Evolutionary conservation across 1,140 invertebrate genomes (phyloP), one percentile per base, ranked within the genome.

Genomic region (Araneus ventricosus): DNA sequence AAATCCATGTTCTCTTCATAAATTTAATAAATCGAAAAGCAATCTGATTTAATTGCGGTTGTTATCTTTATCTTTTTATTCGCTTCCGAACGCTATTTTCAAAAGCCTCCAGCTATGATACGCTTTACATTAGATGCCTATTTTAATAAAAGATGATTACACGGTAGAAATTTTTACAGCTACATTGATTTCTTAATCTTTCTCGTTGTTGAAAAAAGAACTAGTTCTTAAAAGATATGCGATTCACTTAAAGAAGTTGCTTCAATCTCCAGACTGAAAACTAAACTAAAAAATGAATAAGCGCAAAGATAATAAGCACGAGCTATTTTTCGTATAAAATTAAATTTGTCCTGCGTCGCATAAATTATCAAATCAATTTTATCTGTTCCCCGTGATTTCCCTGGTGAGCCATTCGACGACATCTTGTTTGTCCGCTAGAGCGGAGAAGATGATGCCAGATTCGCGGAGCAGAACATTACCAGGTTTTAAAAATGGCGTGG

Each of bases 361-460:
- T 92, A 92, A 92, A 92, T 92, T 92, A 92, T 92, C 90, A 92
- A 92, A 92, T 92, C 90, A 92, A 92, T 92, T 92, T 92, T 92
- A 92, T 92, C 90, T 92, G 90, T 92, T 84, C 17, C 52, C 90
- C 80, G 90, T 92, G 90, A 92, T 92, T 92, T 92, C 90, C 90
- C 90, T n/a, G 4, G 90, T 8, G 90, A 63, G 90, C 82, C 82
- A 92, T 92, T 92, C 63, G 82, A 79, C 80, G 90, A 92, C 90
- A 86, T 92, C 79, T 27, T 82, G 90, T 70, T 63, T 52, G 10
- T 70, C 61, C 57, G 30, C 37, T 63, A 90, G 88, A 93, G 39
- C 67, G 52, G 39, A 86, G 37, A 97, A 96, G 94, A 98, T 95
- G 93, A 97, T 95, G 37, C 98, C 98, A 95, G 97, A 95, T 93